Percentiles rank a stretch among this genome's conserved stretches.
Evolutionary conservation across 2,113 vertebrate genomes (phyloP).

Genomic region (Etheostoma cragini): DNA sequence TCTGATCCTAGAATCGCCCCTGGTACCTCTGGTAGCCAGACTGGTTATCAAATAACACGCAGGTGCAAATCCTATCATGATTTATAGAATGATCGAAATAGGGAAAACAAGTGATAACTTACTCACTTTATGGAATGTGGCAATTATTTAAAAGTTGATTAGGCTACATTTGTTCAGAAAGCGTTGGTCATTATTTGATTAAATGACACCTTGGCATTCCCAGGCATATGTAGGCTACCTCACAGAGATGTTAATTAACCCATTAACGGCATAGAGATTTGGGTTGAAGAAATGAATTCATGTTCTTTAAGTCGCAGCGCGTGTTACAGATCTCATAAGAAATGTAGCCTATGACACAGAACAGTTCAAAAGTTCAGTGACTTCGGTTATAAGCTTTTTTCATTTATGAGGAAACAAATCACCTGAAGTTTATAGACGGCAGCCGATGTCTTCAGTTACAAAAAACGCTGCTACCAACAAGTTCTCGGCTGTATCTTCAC

Average conservation of each 20-base stretch:
- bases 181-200: not conserved
- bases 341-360: not conserved
- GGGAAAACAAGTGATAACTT: not conserved
- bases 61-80: constrained; percentile 62
- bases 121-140: not conserved
- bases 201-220: not conserved
- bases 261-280: not conserved
- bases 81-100: constrained; percentile 26
- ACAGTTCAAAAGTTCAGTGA: not conserved
- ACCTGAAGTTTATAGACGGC: not conserved
- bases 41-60: constrained; percentile 57
- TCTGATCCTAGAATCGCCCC: no score
- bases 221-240: not conserved
- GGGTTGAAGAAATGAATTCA: not conserved
- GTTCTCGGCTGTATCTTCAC: constrained; percentile 13
- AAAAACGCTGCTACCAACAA: constrained; percentile 13
- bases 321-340: not conserved
- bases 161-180: not conserved
- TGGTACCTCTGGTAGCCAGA: constrained; percentile 34
- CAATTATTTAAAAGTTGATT: not conserved
- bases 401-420: not conserved
- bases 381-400: not conserved
- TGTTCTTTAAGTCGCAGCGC: not conserved
- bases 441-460: not conserved
- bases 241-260: not conserved